A percentile compares a stretch with the other conserved stretches of the same genome.
phyloP scores from a whole-genome alignment of 1,140 invertebrate genomes.

The Neodiprion virginianus region DNA sequence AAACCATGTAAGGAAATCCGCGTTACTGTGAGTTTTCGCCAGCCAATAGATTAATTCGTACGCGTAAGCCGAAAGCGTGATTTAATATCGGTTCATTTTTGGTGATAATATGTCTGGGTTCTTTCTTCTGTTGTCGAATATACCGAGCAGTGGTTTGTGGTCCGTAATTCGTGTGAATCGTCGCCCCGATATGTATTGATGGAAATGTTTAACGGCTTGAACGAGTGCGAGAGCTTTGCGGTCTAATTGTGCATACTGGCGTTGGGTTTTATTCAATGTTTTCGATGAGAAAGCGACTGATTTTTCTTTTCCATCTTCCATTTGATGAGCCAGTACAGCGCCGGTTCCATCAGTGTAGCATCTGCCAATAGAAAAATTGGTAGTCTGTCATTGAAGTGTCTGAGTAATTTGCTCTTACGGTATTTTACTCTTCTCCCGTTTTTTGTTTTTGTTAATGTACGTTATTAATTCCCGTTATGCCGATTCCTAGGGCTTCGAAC shows the following conservation, averaged over 20 bases:
- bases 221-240: conserved; percentile 56
- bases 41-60: conserved; percentile 31
- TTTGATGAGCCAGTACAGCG: conserved; percentile 44
- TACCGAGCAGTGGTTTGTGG: conserved; percentile 48
- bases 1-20: conserved; percentile 27
- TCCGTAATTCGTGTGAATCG: conserved; percentile 49
- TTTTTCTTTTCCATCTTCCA: conserved; percentile 35
- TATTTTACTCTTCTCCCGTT: conserved; percentile 41
- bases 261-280: conserved; percentile 46
- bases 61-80: conserved; percentile 26
- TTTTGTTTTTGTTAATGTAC: conserved; percentile 30
- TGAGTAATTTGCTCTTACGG: conserved; percentile 27
- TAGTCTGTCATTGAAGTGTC: conserved; percentile 38
- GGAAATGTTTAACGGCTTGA: conserved; percentile 56
- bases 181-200: conserved; percentile 54
- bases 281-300: conserved; percentile 50
- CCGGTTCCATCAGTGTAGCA: conserved; percentile 46
- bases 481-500: conserved; percentile 29
- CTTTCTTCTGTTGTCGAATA: conserved; percentile 34
- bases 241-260: conserved; percentile 59
- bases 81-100: conserved; percentile 27
- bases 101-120: conserved; percentile 40
- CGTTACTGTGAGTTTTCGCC: conserved; percentile 21
- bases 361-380: conserved; percentile 41
- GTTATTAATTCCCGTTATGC: conserved; percentile 19